phyloP scores from a whole-genome alignment of 2,797 vertebrate species.

The Bryconaethiops microstoma region DNA sequence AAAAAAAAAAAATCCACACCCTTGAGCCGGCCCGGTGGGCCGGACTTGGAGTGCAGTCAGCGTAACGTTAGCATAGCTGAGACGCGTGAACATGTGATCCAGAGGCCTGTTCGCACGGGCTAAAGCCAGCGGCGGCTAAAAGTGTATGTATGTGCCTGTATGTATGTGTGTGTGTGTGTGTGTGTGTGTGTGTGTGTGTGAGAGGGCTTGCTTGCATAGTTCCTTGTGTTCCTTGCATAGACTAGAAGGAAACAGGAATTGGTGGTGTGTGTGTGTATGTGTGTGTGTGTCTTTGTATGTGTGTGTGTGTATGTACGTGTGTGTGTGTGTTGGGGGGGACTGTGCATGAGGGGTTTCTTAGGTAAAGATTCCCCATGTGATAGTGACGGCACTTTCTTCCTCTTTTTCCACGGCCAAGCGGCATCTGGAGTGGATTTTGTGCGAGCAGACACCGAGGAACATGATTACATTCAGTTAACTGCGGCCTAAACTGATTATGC shows the following conservation, averaged over 20 bases:
- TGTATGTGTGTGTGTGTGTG: constrained; percentile 34
- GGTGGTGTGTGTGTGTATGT: background rate
- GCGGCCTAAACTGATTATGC: constrained; percentile 99
- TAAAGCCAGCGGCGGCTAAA: constrained; percentile 38
- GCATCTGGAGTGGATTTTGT: constrained; percentile 99
- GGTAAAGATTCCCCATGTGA: constrained; percentile 75
- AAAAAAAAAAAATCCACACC: background rate
- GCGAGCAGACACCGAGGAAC: constrained; percentile 99
- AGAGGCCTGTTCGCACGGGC: constrained; percentile 50
- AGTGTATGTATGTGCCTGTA: constrained; percentile 45
- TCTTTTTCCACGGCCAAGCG: constrained; percentile 83
- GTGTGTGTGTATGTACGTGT: background rate
- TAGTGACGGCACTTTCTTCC: constrained; percentile 83
- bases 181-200: constrained; percentile 39
- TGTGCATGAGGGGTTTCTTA: constrained; percentile 63
- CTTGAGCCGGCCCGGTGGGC: constrained; percentile 58
- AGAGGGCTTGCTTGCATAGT: constrained; percentile 52
- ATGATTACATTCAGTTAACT: constrained; percentile 99
- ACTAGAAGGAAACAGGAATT: constrained; percentile 63
- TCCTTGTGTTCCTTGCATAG: constrained; percentile 65
- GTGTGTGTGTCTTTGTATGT: no score
- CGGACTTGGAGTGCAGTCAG: constrained; percentile 58
- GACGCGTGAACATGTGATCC: constrained; percentile 59
- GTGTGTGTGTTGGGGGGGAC: background rate
- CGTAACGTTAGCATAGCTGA: constrained; percentile 58